Base-by-base conservation (phyloP, 1,140 invertebrate species). In the Tetramorium alpestre region DNA sequence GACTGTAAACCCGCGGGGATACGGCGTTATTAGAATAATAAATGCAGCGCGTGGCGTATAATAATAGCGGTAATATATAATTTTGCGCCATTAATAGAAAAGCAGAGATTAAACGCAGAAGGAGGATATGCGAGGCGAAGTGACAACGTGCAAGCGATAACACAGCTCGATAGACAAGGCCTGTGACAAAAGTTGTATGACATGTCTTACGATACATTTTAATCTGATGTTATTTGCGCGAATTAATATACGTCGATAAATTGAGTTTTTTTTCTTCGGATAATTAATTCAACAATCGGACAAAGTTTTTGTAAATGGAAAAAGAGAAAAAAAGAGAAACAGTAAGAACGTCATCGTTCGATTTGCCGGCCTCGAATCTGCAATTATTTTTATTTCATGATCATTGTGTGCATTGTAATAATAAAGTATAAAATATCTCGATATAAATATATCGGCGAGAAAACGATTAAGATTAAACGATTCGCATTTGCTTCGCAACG, bases 11-110 rank as follows among this genome's bases (percentile, higher is more conserved):
- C 28, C 41, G 60, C 25, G 38, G 11, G 75, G 13, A 49, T 33
- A 47, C 13, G 65, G 18, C 25, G 22, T 38, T 78, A 47, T 78
- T 64, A 10, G 41, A 33, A 64, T 78, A 65, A 78, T 56, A 49
- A 65, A 78, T 65, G 60, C 22, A 18, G 16, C 22, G 54, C n/a
- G 10, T 11, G 25, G 51, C 41, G 28, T 25, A n/a, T 47, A 49
- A 75, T 78, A 13, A 47, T n/a, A 25, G 7, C 18, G 38, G 41
- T n/a, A 25, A 77, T 47, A 33, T 47, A 49, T 78, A 33, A 78
- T 78, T 41, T 80, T 49, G 60, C 18, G 76, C 60, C 58, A 80
- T 78, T 78, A 65, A 80, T 67, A 67, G 60, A 70, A 44, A 56
- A 47, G 38, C 25, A 5, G 18, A 16, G 65, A 70, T 81, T 38